Evolutionary conservation across 2,797 vertebrate genomes (phyloP), one percentile per base, ranked within the genome.

Genomic region (Pseudocheirus occidentalis): DNA sequence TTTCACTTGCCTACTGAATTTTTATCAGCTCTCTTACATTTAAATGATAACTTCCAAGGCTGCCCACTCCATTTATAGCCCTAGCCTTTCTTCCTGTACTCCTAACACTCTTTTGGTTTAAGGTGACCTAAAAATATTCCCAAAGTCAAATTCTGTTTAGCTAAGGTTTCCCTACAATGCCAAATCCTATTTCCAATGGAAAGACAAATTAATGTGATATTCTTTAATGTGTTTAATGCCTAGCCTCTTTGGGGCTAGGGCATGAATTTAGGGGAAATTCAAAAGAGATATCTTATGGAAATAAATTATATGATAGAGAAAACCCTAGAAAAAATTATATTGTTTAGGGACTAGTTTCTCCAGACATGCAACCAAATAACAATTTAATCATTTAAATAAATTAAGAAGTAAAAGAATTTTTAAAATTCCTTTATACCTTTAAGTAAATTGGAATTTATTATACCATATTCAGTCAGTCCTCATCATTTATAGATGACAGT

Each of bases 171-270:
- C 40, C 0, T 89, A 5, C 0, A 31, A 24, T 31, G 14, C 0
- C 92, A 89, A 87, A 13, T 92, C 10, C 5, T 66, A 21, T 50
- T 50, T n/a, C 27, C 27, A 93, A 55, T 92, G 54, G 5, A 90
- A 1, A 24, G 7, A 46, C 18, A 81, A 81, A 81, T 90, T 2
- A n/a, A 1, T 14, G 46, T 14, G 91, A 94, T 95, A 6, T 21
- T 21, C 95, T 90, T 94, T 50, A 90, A 5, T 93, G 73, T 91
- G 4, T 93, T 94, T 18, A 91, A 56, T n/a, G 50, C 0, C 3
- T 89, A 92, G 73, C 87, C 92, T 93, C 34, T 18, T 92, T 94
- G 92, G 90, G 56, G 4, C 29, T 94, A 14, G 5, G 92, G 57
- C 55, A 50, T 55, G 1, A 56, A 91, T 21, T 34, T 50, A 91